Base-by-base conservation (phyloP, 2,113 vertebrate species). In the Struthio camelus region DNA sequence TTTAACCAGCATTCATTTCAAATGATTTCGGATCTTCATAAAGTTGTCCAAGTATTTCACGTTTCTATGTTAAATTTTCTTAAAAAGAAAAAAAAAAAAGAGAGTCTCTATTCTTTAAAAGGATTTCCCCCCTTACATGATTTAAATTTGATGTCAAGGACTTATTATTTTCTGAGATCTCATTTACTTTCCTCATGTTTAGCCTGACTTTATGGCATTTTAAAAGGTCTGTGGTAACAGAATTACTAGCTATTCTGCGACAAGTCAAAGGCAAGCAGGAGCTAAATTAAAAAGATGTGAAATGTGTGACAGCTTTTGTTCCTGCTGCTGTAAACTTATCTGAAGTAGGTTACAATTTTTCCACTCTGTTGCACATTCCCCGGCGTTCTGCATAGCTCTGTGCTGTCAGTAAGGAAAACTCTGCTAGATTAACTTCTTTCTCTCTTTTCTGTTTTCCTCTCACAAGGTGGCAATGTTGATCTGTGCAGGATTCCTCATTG, bases 381-480 rank as follows among this genome's bases (percentile, higher is more conserved):
- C 51, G 36, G 38, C 42, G 4, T 28, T 76, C 62, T 85, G 85
- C 67, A 38, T 6, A 7, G 28, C 46, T 20, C 36, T 42, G 59
- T 46, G 40, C 19, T n/a, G 64, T 23, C 9, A 1, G 28, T 7
- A 44, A 81, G 59, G 18, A 44, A 6, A 14, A 1, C 24, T 24
- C 13, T 2, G 2, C 11, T 24, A 30, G 23, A 11, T 7, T 30
- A 87, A 77, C 6, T 11, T 40, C 3, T 16, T 25, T 81, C 53
- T 85, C 22, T 34, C 69, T 62, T 24, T 71, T 46, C 27, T 18
- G 4, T 79, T 61, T 14, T 73, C 40, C 66, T 97, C 14, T 85
- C 94, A 72, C 90, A 80, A 99, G 99, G 99, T 99, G 97, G 98
- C 99, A 5, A 99, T 99, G 99, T 95, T 99, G 98, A 99, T 99